Evolutionary conservation across 2,888 invertebrate genomes (phyloP).

Genomic region (Limulus polyphemus): DNA sequence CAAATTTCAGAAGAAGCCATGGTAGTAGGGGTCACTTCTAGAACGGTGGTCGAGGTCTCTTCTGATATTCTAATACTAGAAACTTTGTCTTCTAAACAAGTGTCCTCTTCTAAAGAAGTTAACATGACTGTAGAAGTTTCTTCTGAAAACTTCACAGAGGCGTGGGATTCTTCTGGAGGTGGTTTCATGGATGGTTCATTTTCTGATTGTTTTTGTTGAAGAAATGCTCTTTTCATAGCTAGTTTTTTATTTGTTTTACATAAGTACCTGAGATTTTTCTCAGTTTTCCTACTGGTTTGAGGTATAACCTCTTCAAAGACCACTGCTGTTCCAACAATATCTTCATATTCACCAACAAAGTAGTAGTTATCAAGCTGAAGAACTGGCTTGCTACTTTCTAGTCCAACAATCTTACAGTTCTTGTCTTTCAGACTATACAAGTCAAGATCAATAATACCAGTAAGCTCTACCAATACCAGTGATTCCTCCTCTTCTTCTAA

Average conservation of each 20-base stretch:
- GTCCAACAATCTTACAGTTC: slow-evolving; percentile 22
- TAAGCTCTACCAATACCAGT: slow-evolving; percentile 18
- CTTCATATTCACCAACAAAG: slow-evolving; percentile 32
- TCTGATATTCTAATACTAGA: too few relatives aligned
- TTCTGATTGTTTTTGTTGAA: slow-evolving; percentile 7
- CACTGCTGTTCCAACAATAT: slow-evolving; percentile 31
- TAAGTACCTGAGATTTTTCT: slow-evolving; percentile 6
- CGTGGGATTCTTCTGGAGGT: too few relatives aligned
- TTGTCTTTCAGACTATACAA: slow-evolving; percentile 11
- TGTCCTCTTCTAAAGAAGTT: too few relatives aligned
- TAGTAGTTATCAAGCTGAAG: slow-evolving; percentile 31
- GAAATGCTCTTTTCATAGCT: slow-evolving; percentile 15
- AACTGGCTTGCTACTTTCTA: slow-evolving; percentile 31
- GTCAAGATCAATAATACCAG: slow-evolving; percentile 21
- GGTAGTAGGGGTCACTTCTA: too few relatives aligned
- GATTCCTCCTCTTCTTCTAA: slow-evolving; percentile 7
- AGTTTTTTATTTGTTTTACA: slow-evolving; percentile 20
- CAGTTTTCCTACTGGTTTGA: neutral
- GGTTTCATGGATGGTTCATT: too few relatives aligned
- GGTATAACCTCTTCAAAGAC: slow-evolving; percentile 27
- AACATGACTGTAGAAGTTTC: too few relatives aligned
- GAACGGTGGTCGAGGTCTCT: too few relatives aligned
- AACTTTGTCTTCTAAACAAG: too few relatives aligned
- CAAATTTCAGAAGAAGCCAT: too few relatives aligned
- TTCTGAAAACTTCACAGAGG: too few relatives aligned